Percentiles rank a stretch among this genome's conserved stretches.
These are phyloP conservation scores for Linnaemya tessellans DNA, from an alignment of 2,888 invertebrate genomes.

Conservation along the genomic window DNA sequence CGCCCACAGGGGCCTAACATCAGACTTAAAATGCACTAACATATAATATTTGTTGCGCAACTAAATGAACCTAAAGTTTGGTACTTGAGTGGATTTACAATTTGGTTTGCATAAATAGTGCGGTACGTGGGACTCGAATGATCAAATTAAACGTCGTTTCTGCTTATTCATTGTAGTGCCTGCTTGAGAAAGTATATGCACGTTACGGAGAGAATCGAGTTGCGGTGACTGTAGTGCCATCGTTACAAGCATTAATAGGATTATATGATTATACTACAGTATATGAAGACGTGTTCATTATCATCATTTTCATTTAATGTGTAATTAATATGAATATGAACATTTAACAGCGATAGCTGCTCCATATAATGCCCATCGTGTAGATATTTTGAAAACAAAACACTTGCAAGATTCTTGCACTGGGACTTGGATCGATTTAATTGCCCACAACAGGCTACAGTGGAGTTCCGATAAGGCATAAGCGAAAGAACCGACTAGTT, in stretches of 20 bases:
- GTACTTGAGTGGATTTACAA: constrained; percentile 8
- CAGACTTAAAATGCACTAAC: constrained; percentile 6
- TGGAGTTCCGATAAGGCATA: too few relatives aligned
- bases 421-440: too few relatives aligned
- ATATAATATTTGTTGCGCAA: constrained; percentile 32
- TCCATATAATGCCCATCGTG: too few relatives aligned
- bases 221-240: background rate
- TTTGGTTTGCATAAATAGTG: constrained; percentile 11
- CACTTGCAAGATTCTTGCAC: too few relatives aligned
- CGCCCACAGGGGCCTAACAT: background rate
- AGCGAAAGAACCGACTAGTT: too few relatives aligned
- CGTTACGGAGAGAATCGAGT: background rate
- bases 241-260: background rate
- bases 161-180: background rate
- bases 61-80: constrained; percentile 45
- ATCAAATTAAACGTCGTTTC: background rate
- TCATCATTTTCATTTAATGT: too few relatives aligned
- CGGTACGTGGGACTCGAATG: too few relatives aligned
- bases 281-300: too few relatives aligned
- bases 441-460: too few relatives aligned
- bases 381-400: too few relatives aligned
- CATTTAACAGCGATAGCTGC: too few relatives aligned
- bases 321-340: too few relatives aligned
- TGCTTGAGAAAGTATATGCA: background rate
- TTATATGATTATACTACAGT: background rate